Base-by-base conservation (phyloP, 2,888 invertebrate genomes). In the Drosophila flavopinicola region DNA sequence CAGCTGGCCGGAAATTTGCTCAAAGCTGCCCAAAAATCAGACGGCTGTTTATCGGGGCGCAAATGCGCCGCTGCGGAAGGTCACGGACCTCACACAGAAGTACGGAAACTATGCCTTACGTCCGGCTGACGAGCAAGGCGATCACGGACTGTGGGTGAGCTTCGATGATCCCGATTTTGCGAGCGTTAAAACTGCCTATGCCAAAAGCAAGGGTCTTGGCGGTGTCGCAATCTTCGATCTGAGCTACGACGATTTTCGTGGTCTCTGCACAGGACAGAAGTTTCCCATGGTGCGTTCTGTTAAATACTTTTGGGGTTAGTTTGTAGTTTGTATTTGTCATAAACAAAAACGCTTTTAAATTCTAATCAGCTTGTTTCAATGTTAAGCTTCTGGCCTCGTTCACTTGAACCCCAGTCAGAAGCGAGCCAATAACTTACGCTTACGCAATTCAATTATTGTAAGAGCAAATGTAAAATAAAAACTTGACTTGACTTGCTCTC, bases 151-250 rank as follows among this genome's bases (percentile, higher is more conserved):
- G 6, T 97, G 96, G 96, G 94, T 96, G 6, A 94, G 94, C 66
- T 96, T 94, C 88, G 96, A 96, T 85, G 96, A 96, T 88, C 94
- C 95, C 0, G 96, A 96, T 78, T 95, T 95, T 0, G 95, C 95
- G 32, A 95, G 94, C 25, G 94, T 94, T 83, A 96, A 96, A 88
- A 95, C 96, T 0, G 90, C 92, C 7, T 96, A 94, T 87, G 95
- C 92, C 39, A 93, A 94, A 78, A 93, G 94, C 1, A 95, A 94
- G 89, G 94, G 94, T 17, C 92, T 96, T 1, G 96, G 96, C 7
- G 96, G 96, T 13, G 92, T 96, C 7, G 95, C 96, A 0, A 91
- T 96, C 17, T 92, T 93, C 41, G 96, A 97, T 75, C 91, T 97
- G 13, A 94, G 95, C 0, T 91, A 94, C 90, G 96, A 97, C 75